Evolutionary conservation across 2,113 vertebrate species (phyloP).

Genomic region (Microcebus griseorufus): DNA sequence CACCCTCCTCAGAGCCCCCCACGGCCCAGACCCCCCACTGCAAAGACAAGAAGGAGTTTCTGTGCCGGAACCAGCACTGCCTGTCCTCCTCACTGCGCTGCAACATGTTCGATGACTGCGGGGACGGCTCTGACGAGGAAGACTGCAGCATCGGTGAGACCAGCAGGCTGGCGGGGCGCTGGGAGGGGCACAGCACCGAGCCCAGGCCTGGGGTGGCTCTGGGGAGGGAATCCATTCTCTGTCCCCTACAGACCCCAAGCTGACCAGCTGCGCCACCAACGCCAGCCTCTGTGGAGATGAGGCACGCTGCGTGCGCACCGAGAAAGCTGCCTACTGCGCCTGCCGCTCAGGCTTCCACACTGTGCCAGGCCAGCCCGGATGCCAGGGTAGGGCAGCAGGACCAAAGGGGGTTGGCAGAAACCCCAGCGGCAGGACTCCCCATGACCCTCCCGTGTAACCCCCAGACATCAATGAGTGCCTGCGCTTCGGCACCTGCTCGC

Average conservation of each 20-base stretch:
- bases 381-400: constrained; percentile 88
- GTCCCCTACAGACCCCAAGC: constrained; percentile 87
- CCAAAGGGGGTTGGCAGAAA: background rate
- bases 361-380: constrained; percentile 87
- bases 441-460: background rate
- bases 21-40: constrained; percentile 83
- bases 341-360: constrained; percentile 95
- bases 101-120: constrained; percentile 96
- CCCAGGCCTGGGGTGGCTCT: no score
- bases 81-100: constrained; percentile 92
- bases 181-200: accelerated
- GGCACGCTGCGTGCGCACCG: constrained; percentile 89
- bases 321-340: constrained; percentile 91
- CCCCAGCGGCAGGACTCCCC: background rate
- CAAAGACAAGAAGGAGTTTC: constrained; percentile 94
- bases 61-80: constrained; percentile 91
- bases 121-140: constrained; percentile 94
- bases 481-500: constrained; percentile 93
- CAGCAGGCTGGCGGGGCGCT: accelerated
- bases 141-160: constrained; percentile 87
- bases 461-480: constrained; percentile 95
- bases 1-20: constrained; percentile 68
- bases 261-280: constrained; percentile 91
- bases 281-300: constrained; percentile 93
- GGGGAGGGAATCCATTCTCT: background rate